Base-by-base conservation (phyloP, 2,888 invertebrate genomes). In the Lasioglossum malachurum region DNA sequence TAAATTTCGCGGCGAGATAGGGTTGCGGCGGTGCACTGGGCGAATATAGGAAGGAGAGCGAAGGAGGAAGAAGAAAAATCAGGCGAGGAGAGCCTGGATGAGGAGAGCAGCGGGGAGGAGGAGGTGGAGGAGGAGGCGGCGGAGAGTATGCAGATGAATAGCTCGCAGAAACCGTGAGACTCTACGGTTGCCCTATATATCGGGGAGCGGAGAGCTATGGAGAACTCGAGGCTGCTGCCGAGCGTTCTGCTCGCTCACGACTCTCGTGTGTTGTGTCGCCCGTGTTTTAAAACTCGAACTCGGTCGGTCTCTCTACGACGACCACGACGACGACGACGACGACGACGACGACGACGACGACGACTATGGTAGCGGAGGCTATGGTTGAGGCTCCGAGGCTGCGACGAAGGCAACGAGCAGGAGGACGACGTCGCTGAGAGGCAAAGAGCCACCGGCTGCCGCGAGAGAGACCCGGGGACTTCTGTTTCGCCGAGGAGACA, bases 131-230 rank as follows among this genome's bases (percentile, higher is more conserved):
- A 78, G 74, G 35, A 60, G 80, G 78, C 38, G 41, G 71, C n/a
- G 86, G 89, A 88, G 91, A 82, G 92, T 93, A 95, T 95, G 95
- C 94, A 95, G 95, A 95, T 95, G 95, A 95, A 95, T 95, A 94
- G 95, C 92, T 91, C 93, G 94, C 94, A 92, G 93, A 95, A 94
- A 95, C 94, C 95, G 95, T 95, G 95, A 95, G 94, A 94, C 94
- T 94, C 94, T 94, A 93, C 87, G 93, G 92, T 94, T 94, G 94
- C 95, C 94, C 95, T 94, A 95, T 95, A 95, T 95, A 95, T 94
- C 93, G 94, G 91, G 90, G 89, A 84, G 85, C 93, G 94, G 91
- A 90, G 89, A 84, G 87, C 83, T 78, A 78, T 71, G 87, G 85
- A 83, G 91, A 88, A 84, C 86, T 83, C 87, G 84, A 81, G 83